These are phyloP conservation scores for Amaurobius ferox DNA, from an alignment of 2,888 invertebrate genomes.

Conservation along the genomic window DNA sequence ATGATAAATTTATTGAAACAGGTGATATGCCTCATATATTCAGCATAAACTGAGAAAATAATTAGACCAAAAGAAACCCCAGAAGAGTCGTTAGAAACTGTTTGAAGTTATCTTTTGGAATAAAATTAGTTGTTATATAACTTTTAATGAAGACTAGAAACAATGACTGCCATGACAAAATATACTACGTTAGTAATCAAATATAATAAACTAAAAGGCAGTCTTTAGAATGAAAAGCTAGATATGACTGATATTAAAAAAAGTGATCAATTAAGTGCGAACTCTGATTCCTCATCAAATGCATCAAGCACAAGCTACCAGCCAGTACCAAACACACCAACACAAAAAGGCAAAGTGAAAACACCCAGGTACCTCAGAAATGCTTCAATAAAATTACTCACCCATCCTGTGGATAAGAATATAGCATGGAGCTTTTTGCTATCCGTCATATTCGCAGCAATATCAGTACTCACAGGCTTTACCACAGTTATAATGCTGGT, in stretches of 20 bases:
- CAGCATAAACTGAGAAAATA: too few species aligned
- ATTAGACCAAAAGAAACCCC: too few species aligned
- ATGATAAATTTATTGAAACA: too few species aligned
- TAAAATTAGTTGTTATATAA: too few species aligned
- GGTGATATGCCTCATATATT: too few species aligned
- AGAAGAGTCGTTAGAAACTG: too few species aligned
- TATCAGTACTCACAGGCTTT: constrained; percentile 77
- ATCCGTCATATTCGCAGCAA: constrained; percentile 73
- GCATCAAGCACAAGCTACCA: constrained; percentile 32
- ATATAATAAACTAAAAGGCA: too few species aligned
- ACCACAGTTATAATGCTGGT: constrained; percentile 78
- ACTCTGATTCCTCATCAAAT: constrained; percentile 11
- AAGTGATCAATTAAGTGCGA: constrained; percentile 11
- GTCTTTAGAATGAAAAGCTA: background rate
- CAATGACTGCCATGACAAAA: too few species aligned
- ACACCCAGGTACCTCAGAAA: constrained; percentile 57
- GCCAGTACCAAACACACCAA: constrained; percentile 21
- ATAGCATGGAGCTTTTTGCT: constrained; percentile 73
- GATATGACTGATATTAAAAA: constrained; percentile 34
- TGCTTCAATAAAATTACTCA: constrained; percentile 65
- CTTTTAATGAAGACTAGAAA: too few species aligned
- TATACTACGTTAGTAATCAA: too few species aligned
- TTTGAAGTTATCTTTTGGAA: too few species aligned
- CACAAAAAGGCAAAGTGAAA: constrained; percentile 18
- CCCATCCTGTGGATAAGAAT: constrained; percentile 74